Evolutionary conservation across 2,797 vertebrate species (phyloP).

Genomic region (Sebastes hubbsi): DNA sequence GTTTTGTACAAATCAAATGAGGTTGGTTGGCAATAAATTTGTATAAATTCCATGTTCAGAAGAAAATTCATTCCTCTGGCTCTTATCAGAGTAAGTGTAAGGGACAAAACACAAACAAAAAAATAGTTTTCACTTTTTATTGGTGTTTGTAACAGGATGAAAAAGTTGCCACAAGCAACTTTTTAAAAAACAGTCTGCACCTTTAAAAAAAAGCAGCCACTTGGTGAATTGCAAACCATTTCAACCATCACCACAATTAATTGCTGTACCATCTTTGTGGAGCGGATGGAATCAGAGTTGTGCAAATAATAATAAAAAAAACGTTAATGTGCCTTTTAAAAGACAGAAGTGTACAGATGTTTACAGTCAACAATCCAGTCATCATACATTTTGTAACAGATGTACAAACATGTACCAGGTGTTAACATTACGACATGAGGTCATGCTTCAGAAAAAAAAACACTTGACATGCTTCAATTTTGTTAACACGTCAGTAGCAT

Average conservation of each 20-base stretch:
- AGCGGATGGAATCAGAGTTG: constrained; percentile 33
- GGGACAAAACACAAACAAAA: background rate
- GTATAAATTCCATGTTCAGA: background rate
- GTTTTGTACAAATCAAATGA: background rate
- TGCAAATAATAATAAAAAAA: constrained; percentile 16
- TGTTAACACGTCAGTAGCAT: background rate
- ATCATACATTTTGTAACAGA: background rate
- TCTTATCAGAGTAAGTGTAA: background rate
- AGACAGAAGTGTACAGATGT: background rate
- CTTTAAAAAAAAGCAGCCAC: background rate
- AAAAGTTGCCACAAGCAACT: background rate
- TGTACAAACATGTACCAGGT: background rate
- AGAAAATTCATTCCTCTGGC: background rate
- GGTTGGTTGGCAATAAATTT: no score
- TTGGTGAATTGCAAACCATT: background rate
- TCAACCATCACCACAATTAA: background rate
- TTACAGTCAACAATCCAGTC: constrained; percentile 19
- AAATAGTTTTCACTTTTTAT: constrained; percentile 34
- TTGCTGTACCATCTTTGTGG: background rate
- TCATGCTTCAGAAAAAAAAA: constrained; percentile 1
- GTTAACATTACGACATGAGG: background rate
- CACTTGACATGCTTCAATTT: background rate
- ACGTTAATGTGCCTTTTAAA: background rate
- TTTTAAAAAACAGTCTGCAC: constrained; percentile 2
- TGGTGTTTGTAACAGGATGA: constrained; percentile 9